Base-by-base conservation (phyloP, 1,140 invertebrate species). In the Neodiprion fabricii region DNA sequence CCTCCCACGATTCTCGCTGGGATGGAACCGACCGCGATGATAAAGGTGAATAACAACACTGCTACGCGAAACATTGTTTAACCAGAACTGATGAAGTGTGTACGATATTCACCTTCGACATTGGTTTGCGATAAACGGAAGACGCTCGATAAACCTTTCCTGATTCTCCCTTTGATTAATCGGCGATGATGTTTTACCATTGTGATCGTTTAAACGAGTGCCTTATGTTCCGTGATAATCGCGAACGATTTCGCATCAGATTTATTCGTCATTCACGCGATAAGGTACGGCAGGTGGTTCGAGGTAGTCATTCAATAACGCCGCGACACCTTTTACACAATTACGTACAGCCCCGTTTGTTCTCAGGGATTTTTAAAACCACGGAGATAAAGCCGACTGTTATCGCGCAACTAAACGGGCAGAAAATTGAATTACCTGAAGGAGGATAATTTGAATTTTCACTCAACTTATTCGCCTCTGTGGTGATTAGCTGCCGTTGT, bases 1-100 rank as follows among this genome's bases (percentile, higher is more conserved):
- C 80, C 80, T 0, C 74, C 78, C 10, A 78, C 71, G 21, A 81
- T 81, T 69, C 66, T 11, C 40, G 21, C 53, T 17, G 53, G 53
- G 53, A 0, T 7, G n/a, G 11, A 61, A 12, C n/a, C 4, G 53
- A 9, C 53, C 53, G 53, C 53, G 53, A 11, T 61, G 9, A 61
- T 61, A 14, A 61, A 9, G 53, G 53, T 17, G 11, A 61, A 61
- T 61, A 17, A 61, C 5, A 61, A 17, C n/a, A 61, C 11, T 61
- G 53, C 53, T 61, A 17, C 53, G 9, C 53, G 53, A 17, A 61
- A 14, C 53, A 61, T 61, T 17, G 53, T 9, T 61, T 14, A 61
- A 61, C n/a, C n/a, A 17, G 11, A 17, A 61, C 53, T 61, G 9
- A 40, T 1, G 28, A 40, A 61, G 53, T 61, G 11, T 61, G 53